Conservation (phyloP, 2,113 vertebrate genomes). For the Macrotis lagotis region DNA sequence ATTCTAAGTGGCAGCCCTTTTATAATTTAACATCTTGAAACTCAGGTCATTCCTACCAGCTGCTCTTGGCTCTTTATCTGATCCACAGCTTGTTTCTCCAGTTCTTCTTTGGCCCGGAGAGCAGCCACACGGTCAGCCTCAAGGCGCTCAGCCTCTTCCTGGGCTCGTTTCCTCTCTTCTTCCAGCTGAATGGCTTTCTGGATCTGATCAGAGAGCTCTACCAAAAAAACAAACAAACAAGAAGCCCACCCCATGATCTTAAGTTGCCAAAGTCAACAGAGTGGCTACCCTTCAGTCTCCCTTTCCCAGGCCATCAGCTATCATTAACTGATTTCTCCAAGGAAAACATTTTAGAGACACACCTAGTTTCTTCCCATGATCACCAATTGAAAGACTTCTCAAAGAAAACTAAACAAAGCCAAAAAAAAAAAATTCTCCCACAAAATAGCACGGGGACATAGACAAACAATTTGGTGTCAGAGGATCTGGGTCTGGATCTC, state of each 20-base stretch:
- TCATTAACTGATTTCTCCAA: not conserved
- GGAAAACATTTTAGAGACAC: not conserved
- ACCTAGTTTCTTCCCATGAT: not conserved
- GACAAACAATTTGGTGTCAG: too few relatives aligned
- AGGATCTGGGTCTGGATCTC: not conserved
- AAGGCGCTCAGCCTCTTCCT: conserved; percentile 93
- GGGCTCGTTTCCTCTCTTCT: conserved; percentile 91
- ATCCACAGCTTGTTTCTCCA: conserved; percentile 92
- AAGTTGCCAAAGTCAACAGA: not conserved
- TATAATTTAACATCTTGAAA: conserved; percentile 52
- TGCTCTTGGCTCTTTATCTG: conserved; percentile 97
- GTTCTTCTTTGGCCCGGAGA: conserved; percentile 95
- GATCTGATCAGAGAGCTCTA: conserved; percentile 96
- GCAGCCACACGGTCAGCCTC: conserved; percentile 94
- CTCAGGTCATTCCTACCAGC: conserved; percentile 87
- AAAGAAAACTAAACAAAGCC: not conserved
- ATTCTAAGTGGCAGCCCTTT: conserved; percentile 39
- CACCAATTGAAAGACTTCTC: not conserved
- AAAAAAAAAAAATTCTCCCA: not conserved
- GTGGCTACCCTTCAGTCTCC: not conserved
- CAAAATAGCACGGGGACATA: not conserved
- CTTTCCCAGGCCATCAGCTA: not conserved
- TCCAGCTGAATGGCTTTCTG: conserved; percentile 91
- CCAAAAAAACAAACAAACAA: not conserved
- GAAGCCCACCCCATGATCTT: not conserved